Evolutionary conservation across 53 echinoderm and acorn worm species (phyloP), one percentile per base, ranked within the genome.

Genomic region (Arbacia lixula): DNA sequence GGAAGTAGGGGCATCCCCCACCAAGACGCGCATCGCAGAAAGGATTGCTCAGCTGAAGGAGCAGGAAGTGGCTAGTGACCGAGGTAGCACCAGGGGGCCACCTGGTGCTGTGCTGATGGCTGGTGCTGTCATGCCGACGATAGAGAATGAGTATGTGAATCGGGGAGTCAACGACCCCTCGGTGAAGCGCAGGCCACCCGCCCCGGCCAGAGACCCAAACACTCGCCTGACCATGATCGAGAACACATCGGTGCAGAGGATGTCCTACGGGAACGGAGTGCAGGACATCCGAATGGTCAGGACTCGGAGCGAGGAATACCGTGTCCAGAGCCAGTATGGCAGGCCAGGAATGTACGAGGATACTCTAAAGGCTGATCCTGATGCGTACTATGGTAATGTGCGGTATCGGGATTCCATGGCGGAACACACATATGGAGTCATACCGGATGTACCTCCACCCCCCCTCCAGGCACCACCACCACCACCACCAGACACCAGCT

Each of bases 171-270:
- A 9, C 17, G 82, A 78, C 19, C 61, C 33, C 3, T 36, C 60
- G 31, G 82, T 81, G 37, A 88, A 83, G 80, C 91, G 76, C 28
- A 88, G 91, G 26, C 95, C 95, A 17, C 87, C 95, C 36, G 90
- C 92, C 6, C 95, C 95, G 6, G 76, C 53, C n/a, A 87, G 95
- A 86, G 90, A 89, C 54, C 90, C 92, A 34, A 85, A 64, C 51
- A 95, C 95, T 0, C 84, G 95, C 6, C 87, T 95, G 38, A 90
- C 88, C 27, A 82, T 83, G 73, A 69, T 79, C 24, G 75, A 63
- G 82, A 81, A 81, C 64, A 81, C 82, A 46, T 61, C 60, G 33
- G 65, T 43, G 27, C 39, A 37, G 38, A 68, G 68, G 38, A 37
- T 68, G 71, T 72, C 60, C 60, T 85, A 72, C 37, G 60, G 72